A percentile compares a stretch with the other conserved stretches of the same genome.
These are phyloP conservation scores for Brachionus plicatilis DNA, from an alignment of 1,140 invertebrate genomes.

Conservation along the genomic window DNA sequence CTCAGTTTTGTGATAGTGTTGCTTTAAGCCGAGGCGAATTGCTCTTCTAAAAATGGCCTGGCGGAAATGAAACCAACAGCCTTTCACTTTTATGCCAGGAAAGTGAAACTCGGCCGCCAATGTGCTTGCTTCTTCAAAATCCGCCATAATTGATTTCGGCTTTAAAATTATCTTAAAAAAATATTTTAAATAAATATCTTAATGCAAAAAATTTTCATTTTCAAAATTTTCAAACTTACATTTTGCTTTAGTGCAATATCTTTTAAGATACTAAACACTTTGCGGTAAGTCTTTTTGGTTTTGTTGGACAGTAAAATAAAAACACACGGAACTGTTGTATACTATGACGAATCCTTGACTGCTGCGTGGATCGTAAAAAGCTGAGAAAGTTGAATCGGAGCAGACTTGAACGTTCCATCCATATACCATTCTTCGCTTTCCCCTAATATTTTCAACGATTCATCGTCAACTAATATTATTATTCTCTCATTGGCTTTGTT, in stretches of 20 bases:
- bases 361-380: background rate
- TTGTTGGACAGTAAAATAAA: background rate
- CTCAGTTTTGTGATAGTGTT: background rate
- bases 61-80: conserved; percentile 2
- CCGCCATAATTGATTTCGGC: background rate
- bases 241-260: background rate
- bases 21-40: background rate
- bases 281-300: background rate
- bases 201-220: background rate
- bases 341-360: background rate
- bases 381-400: background rate
- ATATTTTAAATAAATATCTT: no score
- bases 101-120: background rate
- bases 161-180: no score
- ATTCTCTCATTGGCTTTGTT: background rate
- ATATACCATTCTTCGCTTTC: background rate
- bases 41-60: conserved; percentile 9
- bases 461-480: background rate
- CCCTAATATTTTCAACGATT: background rate
- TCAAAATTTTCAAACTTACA: no score
- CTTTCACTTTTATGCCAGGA: background rate
- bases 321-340: background rate
- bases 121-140: conserved; percentile 4
- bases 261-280: background rate
- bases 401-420: background rate